phyloP scores from a whole-genome alignment of 2,888 invertebrate species.

The Teinopalpus imperialis region DNA sequence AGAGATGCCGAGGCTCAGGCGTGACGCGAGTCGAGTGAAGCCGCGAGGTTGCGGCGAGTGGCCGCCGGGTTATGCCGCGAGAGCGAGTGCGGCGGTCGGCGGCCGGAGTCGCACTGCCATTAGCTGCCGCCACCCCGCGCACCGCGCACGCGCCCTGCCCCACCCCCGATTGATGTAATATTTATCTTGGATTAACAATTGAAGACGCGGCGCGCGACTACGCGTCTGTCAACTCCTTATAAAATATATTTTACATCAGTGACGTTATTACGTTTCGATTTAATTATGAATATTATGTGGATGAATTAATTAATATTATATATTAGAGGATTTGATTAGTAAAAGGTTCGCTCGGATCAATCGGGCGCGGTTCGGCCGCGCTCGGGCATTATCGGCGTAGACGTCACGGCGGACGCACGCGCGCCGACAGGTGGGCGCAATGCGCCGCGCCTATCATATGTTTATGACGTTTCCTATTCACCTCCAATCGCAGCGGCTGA shows the following conservation, averaged over 20 bases:
- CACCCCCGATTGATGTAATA: conserved; percentile 79
- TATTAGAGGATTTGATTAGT: conserved; percentile 60
- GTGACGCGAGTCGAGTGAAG: conserved; percentile 23
- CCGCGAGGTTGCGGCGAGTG: conserved; percentile 49
- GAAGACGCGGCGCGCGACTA: conserved; percentile 49
- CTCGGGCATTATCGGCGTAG: conserved; percentile 51
- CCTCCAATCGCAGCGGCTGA: conserved; percentile 48
- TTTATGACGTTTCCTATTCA: conserved; percentile 75
- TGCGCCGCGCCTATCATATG: conserved; percentile 79
- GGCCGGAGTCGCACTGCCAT: conserved; percentile 75
- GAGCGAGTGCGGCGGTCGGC: conserved; percentile 67
- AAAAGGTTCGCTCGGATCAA: conserved; percentile 61
- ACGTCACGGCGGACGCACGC: conserved; percentile 78
- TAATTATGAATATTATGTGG: too few relatives aligned
- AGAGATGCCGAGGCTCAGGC: conserved; percentile 28
- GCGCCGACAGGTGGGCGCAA: conserved; percentile 80
- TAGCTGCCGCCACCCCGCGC: conserved; percentile 40
- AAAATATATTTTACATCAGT: too few relatives aligned
- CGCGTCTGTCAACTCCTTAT: conserved; percentile 22
- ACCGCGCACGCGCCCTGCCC: conserved; percentile 51
- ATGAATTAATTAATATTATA: too few relatives aligned
- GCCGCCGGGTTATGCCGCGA: conserved; percentile 67
- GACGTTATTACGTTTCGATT: not conserved
- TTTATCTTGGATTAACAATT: conserved; percentile 80
- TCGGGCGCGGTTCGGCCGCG: conserved; percentile 54